Conservation (phyloP, 1,140 invertebrate genomes). For the Papilio xuthus region DNA sequence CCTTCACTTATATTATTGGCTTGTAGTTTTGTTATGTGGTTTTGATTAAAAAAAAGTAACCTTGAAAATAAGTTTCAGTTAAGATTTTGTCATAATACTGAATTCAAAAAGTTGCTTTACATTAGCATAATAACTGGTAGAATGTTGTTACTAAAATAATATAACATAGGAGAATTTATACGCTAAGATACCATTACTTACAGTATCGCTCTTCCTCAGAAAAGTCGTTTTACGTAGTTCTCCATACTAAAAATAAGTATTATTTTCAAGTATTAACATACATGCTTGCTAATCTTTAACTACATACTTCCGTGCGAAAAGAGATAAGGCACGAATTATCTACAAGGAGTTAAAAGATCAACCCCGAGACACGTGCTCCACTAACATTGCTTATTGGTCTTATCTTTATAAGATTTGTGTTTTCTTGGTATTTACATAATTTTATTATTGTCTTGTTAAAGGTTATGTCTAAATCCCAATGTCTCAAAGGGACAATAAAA, state of each 20-base stretch:
- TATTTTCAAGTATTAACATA: neutral
- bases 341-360: conserved; percentile 17
- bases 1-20: no score
- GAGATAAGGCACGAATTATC: neutral
- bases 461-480: neutral
- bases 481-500: neutral
- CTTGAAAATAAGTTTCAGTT: no score
- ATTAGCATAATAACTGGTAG: no score
- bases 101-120: no score
- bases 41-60: no score
- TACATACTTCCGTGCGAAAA: conserved; percentile 11
- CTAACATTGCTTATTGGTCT: neutral
- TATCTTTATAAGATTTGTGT: neutral
- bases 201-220: neutral
- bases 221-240: neutral
- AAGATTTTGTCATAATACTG: no score
- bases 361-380: neutral
- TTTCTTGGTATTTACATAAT: conserved; percentile 9
- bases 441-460: neutral
- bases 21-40: no score
- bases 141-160: no score
- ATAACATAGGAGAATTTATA: no score
- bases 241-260: neutral
- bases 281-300: neutral
- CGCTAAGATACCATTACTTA: no score